Base-by-base conservation (phyloP, 1,140 invertebrate genomes). In the Pogonomyrmex californicus region DNA sequence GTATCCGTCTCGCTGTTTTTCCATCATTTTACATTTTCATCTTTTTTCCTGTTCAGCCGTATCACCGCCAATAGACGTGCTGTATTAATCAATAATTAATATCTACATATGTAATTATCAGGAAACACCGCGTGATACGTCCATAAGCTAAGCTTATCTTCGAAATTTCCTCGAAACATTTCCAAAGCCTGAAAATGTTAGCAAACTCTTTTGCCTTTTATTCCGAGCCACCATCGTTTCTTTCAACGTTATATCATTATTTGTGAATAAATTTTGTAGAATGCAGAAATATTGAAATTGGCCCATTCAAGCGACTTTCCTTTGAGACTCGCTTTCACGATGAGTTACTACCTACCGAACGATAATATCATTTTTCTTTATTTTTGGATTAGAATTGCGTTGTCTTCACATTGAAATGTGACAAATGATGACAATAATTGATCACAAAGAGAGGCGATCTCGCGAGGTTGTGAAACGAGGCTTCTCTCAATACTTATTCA, bases 61-160 rank as follows among this genome's bases (percentile, higher is more conserved):
- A 54, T 4, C 12, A 14, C 7, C 33, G 38, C 44, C n/a, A 68
- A 70, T 81, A 70, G 17, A 70, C 10, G 65, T 2, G 65, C 33
- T 23, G 41, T 7, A 54, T 17, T 81, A 44, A 58, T 44, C 14
- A 81, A 30, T 70, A 58, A 81, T 81, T 81, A 70, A 81, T 56
- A 56, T 81, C 23, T 30, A 38, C 12, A 33, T 38, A 30, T 23
- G 5, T 56, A 68, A 81, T 70, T 38, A 56, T 51, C 47, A n/a
- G 33, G 12, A 2, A 63, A 63, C 12, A 54, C 47, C 23, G 33
- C 30, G 10, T 30, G 1, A 79, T 56, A 1, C 33, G 44, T 68
- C 36, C n/a, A 38, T 49, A 56, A 6, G 30, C 0, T 4, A n/a
- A 56, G 17, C 7, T 66, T 30, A 12, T 10, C 47, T 23, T 23